Evolutionary conservation across 2,888 invertebrate species (phyloP).

Genomic region (Drosophila helvetica): DNA sequence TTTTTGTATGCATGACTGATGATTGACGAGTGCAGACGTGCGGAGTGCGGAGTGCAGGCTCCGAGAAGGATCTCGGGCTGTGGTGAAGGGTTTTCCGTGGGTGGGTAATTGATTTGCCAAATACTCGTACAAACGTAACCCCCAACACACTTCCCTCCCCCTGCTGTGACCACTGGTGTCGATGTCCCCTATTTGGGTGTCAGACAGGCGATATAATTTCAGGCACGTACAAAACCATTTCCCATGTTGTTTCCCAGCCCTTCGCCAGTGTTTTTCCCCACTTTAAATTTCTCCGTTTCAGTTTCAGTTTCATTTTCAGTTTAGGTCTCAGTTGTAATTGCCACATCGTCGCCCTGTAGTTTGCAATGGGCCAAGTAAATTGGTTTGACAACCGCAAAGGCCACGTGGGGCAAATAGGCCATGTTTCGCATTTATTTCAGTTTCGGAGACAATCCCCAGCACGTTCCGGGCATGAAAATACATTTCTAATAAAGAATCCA

Average conservation of each 20-base stretch:
- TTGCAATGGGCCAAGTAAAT: constrained; percentile 33
- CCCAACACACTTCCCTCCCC: neutral
- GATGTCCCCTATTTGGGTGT: constrained; percentile 28
- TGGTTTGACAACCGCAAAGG: constrained; percentile 48
- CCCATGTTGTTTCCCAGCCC: neutral
- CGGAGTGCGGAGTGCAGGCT: too few relatives aligned
- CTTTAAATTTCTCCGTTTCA: constrained; percentile 4
- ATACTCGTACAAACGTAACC: constrained; percentile 25
- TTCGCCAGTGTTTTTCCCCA: neutral
- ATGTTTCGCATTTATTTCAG: constrained; percentile 3
- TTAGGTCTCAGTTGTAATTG: constrained; percentile 32
- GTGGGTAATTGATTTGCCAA: constrained; percentile 42
- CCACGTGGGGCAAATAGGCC: constrained; percentile 25
- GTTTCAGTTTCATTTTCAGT: constrained; percentile 23
- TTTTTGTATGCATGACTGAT: neutral
- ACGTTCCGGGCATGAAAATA: constrained; percentile 63
- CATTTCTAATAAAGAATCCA: constrained; percentile 38
- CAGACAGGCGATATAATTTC: constrained; percentile 42
- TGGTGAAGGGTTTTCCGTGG: constrained; percentile 2
- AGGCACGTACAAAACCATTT: constrained; percentile 39
- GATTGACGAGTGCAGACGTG: constrained; percentile 38
- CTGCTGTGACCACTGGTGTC: constrained; percentile 7
- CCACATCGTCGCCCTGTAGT: constrained; percentile 31
- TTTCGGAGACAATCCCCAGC: constrained; percentile 42
- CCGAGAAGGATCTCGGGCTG: constrained; percentile 16